A percentile compares a stretch with the other conserved stretches of the same genome.
Evolutionary conservation across 2,888 invertebrate species (phyloP).

Genomic region (Isoperla grammatica): DNA sequence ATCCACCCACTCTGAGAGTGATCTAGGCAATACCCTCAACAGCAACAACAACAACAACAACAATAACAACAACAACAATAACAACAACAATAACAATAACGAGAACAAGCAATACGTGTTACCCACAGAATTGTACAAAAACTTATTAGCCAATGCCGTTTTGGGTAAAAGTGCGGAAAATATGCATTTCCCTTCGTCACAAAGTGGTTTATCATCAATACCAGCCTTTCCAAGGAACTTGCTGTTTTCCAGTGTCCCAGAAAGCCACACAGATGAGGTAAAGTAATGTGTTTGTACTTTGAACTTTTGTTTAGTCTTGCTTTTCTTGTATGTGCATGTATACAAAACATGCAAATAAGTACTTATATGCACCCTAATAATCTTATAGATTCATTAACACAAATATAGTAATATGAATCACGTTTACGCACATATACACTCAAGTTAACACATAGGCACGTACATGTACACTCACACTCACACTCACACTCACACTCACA

Average conservation of each 20-base stretch:
- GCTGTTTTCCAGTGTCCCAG: conserved; percentile 18
- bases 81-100: conserved; percentile 16
- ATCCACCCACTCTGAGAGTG: conserved; percentile 9
- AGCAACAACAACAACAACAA: conserved; percentile 2
- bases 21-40: background rate
- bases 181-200: conserved; percentile 21
- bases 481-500: too few relatives aligned
- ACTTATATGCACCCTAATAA: too few relatives aligned
- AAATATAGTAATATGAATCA: too few relatives aligned
- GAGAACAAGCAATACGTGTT: conserved; percentile 53
- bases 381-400: too few relatives aligned
- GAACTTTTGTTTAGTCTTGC: too few relatives aligned
- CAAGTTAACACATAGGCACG: too few relatives aligned
- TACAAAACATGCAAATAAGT: too few relatives aligned
- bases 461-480: too few relatives aligned
- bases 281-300: background rate
- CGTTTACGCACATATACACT: too few relatives aligned
- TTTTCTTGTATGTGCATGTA: too few relatives aligned
- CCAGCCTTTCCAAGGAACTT: conserved; percentile 44
- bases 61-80: conserved; percentile 8
- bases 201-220: conserved; percentile 35
- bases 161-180: conserved; percentile 45
- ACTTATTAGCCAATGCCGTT: conserved; percentile 66
- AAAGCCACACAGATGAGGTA: conserved; percentile 9
- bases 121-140: conserved; percentile 74